Percentiles rank a stretch among this genome's conserved stretches.
Evolutionary conservation across 2,113 vertebrate species (phyloP).

Genomic region (Bujurquina vittata): DNA sequence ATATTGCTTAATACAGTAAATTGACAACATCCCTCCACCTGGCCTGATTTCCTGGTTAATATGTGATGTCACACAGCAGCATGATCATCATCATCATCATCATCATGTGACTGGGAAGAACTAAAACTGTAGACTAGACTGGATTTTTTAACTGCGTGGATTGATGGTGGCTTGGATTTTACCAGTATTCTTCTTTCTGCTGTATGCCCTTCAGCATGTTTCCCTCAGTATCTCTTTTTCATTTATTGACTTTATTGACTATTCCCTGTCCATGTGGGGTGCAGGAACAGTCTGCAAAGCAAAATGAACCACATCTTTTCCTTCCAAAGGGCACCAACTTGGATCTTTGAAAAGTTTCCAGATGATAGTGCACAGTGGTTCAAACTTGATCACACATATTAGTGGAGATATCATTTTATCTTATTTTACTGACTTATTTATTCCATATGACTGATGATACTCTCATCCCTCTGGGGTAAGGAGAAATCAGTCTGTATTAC

Average conservation of each 20-base stretch:
- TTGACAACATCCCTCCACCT: not conserved
- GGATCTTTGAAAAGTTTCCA: not conserved
- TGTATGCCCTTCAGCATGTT: not conserved
- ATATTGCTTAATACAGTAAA: not conserved
- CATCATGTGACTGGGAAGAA: not conserved
- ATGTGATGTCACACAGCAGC: not conserved
- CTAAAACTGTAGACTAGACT: not conserved
- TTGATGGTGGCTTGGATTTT: not conserved
- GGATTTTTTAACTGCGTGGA: not conserved
- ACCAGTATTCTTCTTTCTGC: not conserved
- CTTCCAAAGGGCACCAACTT: not conserved
- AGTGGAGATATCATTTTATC: not conserved
- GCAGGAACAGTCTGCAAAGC: not conserved
- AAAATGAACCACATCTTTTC: not conserved
- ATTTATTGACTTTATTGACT: not conserved
- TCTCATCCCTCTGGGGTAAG: no score
- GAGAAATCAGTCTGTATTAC: no score
- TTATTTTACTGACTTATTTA: not conserved
- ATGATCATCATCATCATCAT: not conserved
- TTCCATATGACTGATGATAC: not conserved
- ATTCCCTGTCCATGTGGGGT: accelerated
- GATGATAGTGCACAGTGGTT: no score
- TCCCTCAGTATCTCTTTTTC: accelerated
- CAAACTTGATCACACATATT: not conserved
- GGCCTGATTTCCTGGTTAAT: not conserved